Percentiles rank a stretch among this genome's conserved stretches.
Conservation (phyloP, 2,888 invertebrate species). For the Tipula helvola region DNA sequence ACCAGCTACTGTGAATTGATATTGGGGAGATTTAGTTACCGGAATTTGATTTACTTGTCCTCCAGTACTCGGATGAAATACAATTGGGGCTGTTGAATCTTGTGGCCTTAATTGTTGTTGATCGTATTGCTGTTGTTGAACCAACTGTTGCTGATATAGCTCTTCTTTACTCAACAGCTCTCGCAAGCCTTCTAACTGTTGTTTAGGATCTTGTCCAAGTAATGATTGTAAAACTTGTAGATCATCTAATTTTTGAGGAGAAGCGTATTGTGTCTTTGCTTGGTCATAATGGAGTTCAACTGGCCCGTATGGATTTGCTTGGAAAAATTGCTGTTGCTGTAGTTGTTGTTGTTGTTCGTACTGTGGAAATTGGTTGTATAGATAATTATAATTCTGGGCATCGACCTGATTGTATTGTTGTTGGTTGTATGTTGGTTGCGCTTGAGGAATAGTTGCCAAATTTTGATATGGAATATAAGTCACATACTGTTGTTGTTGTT, state of each 20-base stretch:
- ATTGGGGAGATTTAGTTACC: background rate
- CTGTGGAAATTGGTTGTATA: background rate
- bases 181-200: background rate
- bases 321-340: background rate
- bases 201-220: slow-evolving; percentile 9
- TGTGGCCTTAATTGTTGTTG: slow-evolving; percentile 22
- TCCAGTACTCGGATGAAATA: slow-evolving; percentile 24
- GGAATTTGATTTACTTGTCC: background rate
- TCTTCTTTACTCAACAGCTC: background rate
- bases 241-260: background rate
- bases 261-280: background rate
- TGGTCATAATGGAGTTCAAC: background rate
- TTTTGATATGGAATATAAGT: background rate
- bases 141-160: background rate
- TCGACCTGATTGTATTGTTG: background rate
- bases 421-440: background rate
- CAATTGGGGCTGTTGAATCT: slow-evolving; percentile 29
- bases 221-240: slow-evolving; percentile 9
- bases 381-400: background rate
- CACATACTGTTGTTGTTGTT: background rate
- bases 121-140: background rate
- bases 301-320: background rate
- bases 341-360: background rate
- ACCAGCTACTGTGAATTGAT: slow-evolving; percentile 6
- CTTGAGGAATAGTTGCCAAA: background rate